Evolutionary conservation across 2,888 invertebrate species (phyloP), one percentile per base, ranked within the genome.

Genomic region (Rapana venosa): DNA sequence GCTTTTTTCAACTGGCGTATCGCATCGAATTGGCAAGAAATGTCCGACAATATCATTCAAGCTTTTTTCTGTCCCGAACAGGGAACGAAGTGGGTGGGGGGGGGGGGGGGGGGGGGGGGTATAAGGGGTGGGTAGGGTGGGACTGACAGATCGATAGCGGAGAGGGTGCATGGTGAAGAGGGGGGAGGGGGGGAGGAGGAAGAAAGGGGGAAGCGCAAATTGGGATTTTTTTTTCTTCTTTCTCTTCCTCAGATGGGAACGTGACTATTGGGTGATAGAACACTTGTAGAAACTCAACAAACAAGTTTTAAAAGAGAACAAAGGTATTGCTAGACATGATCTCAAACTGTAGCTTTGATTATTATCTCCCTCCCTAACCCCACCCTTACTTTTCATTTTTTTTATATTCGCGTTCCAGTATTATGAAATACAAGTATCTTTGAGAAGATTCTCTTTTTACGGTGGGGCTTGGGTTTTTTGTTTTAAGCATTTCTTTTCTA

Each of bases 1-100:
- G 11, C 36, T 47, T 83, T 83, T 79, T 15, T 4, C 35, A 84
- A 84, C 32, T 84, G 56, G 56, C 26, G 30, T 84, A 47, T 47
- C 84, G n/a, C 84, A 56, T 84, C 56, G n/a, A 56, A 30, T 84
- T 84, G 84, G 84, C n/a, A 56, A 84, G 84, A 84, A n/a, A 56
- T 56, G 84, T 56, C 56, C 56, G 56, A 56, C 35, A 35, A 84
- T 35, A 84, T 36, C 35, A 79, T 79, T 79, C 77, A 36, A 20
- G 35, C 22, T 20, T 81, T 35, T 35, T 35, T 81, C 1, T 36
- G 35, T 35, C 6, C 22, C 20, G 8, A 26, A 20, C 22, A 22
- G 36, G 36, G 6, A 6, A 36, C 36, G 17, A 20, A 36, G 22
- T 17, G 0, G 4, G 20, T 6, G 36, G 32, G 58, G 11, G 58